These are phyloP conservation scores for Chaetodon trifasciatus DNA, from an alignment of 2,797 vertebrate genomes.

Conservation along the genomic window DNA sequence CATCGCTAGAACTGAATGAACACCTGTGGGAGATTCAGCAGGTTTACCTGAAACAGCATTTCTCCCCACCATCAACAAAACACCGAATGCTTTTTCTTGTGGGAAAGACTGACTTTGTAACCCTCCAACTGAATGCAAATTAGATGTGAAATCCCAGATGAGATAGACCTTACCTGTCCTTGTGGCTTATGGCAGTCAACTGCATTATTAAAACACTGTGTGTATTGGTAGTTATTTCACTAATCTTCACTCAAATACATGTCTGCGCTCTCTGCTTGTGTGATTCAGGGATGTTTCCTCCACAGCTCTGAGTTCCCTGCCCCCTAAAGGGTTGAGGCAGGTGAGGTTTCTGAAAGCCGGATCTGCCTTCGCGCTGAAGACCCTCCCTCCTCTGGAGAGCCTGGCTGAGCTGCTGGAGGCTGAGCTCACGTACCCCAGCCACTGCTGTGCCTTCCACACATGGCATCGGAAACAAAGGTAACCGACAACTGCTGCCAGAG, in stretches of 20 bases:
- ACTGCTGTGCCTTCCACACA: conserved; percentile 96
- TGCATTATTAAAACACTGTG: background rate
- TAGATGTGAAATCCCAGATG: conserved; percentile 7
- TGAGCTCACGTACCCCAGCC: conserved; percentile 94
- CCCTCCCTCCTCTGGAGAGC: conserved; percentile 91
- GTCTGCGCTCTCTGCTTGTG: conserved; percentile 54
- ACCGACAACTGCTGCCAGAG: background rate
- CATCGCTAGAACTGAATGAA: conserved; percentile 11
- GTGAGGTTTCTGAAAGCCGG: conserved; percentile 90
- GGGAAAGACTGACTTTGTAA: conserved; percentile 18
- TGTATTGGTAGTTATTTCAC: background rate
- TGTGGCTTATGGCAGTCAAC: background rate
- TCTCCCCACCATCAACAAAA: conserved; percentile 33
- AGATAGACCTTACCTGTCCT: background rate
- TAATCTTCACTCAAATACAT: conserved; percentile 21
- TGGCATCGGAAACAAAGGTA: conserved; percentile 87
- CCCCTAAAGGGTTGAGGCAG: conserved; percentile 87
- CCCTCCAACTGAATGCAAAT: conserved; percentile 29
- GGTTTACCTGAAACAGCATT: conserved; percentile 38
- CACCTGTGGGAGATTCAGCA: conserved; percentile 39
- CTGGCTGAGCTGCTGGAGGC: conserved; percentile 89
- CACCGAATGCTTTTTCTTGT: background rate
- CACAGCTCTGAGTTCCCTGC: conserved; percentile 90
- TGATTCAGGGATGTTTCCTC: conserved; percentile 93
- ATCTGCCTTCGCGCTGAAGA: conserved; percentile 90